phyloP scores from a whole-genome alignment of 1,140 invertebrate species.

The Zaprionus camerounensis region DNA sequence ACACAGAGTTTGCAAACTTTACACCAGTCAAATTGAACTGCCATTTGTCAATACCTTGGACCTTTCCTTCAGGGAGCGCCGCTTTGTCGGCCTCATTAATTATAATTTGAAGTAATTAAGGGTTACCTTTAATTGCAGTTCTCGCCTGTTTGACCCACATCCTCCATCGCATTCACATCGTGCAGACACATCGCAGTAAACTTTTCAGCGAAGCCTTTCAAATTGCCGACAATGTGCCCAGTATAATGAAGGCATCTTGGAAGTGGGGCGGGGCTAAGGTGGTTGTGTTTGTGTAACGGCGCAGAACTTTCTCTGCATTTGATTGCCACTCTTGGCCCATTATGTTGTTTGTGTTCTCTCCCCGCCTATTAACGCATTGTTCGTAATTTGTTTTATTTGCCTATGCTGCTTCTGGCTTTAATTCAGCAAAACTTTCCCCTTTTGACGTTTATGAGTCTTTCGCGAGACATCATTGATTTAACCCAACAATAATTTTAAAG shows the following conservation, averaged over 20 bases:
- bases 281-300: not conserved
- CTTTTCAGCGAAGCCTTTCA: slow-evolving; percentile 18
- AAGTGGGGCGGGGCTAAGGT: not conserved
- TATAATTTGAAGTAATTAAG: slow-evolving; percentile 57
- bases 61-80: not conserved
- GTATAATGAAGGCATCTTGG: too few relatives aligned
- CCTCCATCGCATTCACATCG: not conserved
- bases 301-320: slow-evolving; percentile 34
- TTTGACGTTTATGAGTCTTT: slow-evolving; percentile 15
- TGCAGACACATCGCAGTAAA: slow-evolving; percentile 6
- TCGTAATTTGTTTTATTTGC: not conserved
- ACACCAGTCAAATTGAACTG: not conserved
- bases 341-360: slow-evolving; percentile 41
- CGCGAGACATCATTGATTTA: not conserved
- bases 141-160: slow-evolving; percentile 54
- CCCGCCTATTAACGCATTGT: not conserved
- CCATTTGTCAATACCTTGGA: not conserved
- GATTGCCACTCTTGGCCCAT: slow-evolving; percentile 40
- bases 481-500: not conserved
- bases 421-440: slow-evolving; percentile 18
- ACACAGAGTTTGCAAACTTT: not conserved
- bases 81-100: slow-evolving; percentile 43
- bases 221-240: slow-evolving; percentile 23
- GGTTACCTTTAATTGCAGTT: slow-evolving; percentile 47
- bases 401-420: slow-evolving; percentile 3